Percentiles rank a stretch among this genome's conserved stretches.
Conservation (phyloP, 2,797 vertebrate species). For the Clarias pachynema region DNA sequence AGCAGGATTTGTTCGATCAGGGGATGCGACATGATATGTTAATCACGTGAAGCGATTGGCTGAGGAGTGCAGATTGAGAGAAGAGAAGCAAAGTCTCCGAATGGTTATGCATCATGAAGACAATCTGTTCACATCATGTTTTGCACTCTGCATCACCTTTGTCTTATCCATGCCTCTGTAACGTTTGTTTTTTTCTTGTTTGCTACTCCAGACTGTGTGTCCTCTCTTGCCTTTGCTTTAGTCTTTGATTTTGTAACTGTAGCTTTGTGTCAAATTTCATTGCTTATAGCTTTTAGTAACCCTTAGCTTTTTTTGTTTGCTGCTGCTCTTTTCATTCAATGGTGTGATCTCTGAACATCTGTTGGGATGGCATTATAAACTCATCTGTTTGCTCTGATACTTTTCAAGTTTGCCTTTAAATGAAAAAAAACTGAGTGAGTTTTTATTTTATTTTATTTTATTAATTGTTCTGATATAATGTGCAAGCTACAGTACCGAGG, state of each 20-base stretch:
- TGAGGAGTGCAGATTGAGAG: slow-evolving; percentile 6
- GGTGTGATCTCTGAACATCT: background rate
- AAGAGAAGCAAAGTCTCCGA: background rate
- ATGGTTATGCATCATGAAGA: background rate
- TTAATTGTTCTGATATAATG: background rate
- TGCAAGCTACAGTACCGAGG: background rate
- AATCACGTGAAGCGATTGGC: background rate
- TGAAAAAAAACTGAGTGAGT: background rate
- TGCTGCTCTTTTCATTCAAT: too few relatives aligned
- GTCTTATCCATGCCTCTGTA: background rate
- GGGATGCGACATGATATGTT: slow-evolving; percentile 29
- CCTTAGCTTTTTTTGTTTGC: background rate
- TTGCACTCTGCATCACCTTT: background rate
- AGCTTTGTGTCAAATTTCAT: background rate
- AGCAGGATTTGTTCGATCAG: slow-evolving; percentile 27
- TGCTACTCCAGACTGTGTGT: background rate
- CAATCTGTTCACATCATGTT: background rate
- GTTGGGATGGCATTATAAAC: background rate
- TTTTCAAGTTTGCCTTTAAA: background rate
- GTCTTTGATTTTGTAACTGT: background rate
- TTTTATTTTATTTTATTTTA: background rate
- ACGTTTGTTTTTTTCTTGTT: background rate
- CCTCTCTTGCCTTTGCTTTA: background rate
- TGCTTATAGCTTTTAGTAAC: background rate
- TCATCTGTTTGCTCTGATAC: background rate